Conservation (phyloP, 2,797 vertebrate genomes). For the Onychomys leucogaster region DNA sequence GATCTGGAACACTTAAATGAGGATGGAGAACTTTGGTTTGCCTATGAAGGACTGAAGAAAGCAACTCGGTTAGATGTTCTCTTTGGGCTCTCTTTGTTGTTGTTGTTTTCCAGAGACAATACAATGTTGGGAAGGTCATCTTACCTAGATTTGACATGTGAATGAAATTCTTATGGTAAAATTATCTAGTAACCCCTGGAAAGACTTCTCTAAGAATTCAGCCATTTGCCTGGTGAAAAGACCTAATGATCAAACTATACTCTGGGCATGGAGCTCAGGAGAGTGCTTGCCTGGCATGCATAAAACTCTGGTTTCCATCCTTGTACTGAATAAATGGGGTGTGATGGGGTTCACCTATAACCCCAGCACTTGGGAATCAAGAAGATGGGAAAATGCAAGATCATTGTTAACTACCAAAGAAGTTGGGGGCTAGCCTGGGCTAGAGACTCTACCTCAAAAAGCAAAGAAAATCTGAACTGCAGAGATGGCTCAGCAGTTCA, state of each 20-base stretch:
- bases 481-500: neutral
- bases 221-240: neutral
- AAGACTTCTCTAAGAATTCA: conserved; percentile 9
- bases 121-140: neutral
- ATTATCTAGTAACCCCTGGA: neutral
- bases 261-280: neutral
- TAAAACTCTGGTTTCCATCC: neutral
- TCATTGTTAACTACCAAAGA: neutral
- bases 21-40: conserved; percentile 92
- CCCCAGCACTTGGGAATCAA: neutral
- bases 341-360: neutral
- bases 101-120: neutral
- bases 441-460: neutral
- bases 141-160: neutral
- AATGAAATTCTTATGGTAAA: neutral
- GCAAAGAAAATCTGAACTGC: neutral
- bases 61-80: conserved; percentile 91
- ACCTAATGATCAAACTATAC: neutral
- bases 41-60: conserved; percentile 94
- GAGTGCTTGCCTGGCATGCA: neutral
- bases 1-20: conserved; percentile 92
- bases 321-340: no score
- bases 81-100: neutral
- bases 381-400: neutral
- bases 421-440: neutral